Evolutionary conservation across 2,888 invertebrate genomes (phyloP).

Genomic region (Dasypolia templi): DNA sequence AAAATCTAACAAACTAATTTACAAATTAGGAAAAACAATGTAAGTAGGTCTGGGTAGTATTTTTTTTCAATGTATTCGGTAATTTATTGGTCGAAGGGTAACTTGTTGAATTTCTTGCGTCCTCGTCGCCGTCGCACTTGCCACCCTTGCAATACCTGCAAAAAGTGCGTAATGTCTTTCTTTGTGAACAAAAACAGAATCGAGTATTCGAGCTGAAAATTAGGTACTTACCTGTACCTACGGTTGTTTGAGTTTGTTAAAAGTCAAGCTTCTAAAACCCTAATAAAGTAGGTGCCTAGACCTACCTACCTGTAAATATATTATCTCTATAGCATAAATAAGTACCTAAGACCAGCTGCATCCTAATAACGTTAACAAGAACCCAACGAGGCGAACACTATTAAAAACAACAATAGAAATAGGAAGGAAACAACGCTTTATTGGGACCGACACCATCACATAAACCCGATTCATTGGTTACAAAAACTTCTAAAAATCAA

Average conservation of each 20-base stretch:
- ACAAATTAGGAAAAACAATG: background rate
- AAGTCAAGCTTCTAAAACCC: background rate
- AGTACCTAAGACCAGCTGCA: constrained; percentile 21
- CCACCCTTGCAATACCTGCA: background rate
- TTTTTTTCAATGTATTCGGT: background rate
- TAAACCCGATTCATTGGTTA: constrained; percentile 73
- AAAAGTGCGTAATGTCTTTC: background rate
- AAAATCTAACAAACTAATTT: background rate
- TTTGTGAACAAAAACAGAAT: background rate
- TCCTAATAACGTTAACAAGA: constrained; percentile 49
- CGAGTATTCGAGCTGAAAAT: background rate
- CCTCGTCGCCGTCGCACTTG: background rate
- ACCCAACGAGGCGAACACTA: constrained; percentile 69
- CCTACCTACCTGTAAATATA: background rate
- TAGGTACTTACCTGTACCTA: background rate
- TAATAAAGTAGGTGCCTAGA: background rate
- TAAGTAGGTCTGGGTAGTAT: too few relatives aligned
- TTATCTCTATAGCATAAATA: too few relatives aligned
- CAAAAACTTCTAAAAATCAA: constrained; percentile 78
- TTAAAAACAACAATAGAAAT: constrained; percentile 79
- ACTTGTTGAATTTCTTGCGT: background rate
- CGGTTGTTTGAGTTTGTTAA: background rate
- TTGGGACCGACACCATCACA: constrained; percentile 68
- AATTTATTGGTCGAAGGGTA: background rate
- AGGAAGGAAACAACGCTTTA: constrained; percentile 77